These are phyloP conservation scores for Bergia sp. DNA, from an alignment of 92 coral and sea anemone genomes.

Conservation along the genomic window DNA sequence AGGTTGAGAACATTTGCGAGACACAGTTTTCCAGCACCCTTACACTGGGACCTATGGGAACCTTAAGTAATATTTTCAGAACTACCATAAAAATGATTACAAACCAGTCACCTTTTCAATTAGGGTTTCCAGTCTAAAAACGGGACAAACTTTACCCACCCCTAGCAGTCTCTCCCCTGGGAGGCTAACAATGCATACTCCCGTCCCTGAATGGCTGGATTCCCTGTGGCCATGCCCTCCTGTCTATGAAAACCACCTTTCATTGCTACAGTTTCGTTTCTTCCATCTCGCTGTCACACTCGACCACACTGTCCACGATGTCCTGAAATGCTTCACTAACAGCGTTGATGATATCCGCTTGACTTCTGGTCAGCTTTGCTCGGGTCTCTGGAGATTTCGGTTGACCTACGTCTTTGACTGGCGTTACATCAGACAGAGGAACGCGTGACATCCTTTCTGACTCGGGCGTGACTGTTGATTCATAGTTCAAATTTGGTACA, in stretches of 20 bases:
- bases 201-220: neutral
- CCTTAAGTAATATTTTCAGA: no score
- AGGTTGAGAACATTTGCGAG: no score
- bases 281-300: constrained; percentile 62
- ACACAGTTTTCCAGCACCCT: no score
- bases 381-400: neutral
- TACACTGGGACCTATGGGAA: no score
- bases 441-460: neutral
- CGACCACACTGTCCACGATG: constrained; percentile 59
- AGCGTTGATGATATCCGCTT: constrained; percentile 77
- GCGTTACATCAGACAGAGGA: neutral
- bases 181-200: neutral
- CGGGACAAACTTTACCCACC: no score
- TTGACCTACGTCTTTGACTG: neutral
- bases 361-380: constrained; percentile 68
- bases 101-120: no score
- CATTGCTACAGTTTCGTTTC: constrained; percentile 65
- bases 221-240: neutral
- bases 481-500: neutral
- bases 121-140: no score
- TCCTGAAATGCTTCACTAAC: constrained; percentile 84
- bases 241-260: neutral
- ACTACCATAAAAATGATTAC: no score
- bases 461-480: neutral
- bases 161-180: neutral